These are phyloP conservation scores for Desmodus rotundus DNA, from an alignment of 2,113 vertebrate genomes.

Conservation along the genomic window DNA sequence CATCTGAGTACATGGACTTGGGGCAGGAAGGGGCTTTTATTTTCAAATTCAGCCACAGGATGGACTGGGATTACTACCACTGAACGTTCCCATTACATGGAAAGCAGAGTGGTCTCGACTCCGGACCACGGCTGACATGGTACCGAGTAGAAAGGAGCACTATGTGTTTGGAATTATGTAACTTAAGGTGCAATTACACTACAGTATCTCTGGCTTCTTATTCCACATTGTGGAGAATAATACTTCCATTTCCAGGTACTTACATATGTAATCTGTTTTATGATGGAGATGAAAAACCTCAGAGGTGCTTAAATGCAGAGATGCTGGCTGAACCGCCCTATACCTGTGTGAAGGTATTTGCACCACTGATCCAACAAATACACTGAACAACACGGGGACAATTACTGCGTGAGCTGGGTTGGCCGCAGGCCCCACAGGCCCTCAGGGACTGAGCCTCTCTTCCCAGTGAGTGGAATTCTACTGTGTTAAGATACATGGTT, in stretches of 20 bases:
- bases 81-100: not conserved
- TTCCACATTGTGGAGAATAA: not conserved
- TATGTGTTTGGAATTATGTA: not conserved
- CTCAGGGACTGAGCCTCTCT: not conserved
- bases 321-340: not conserved
- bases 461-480: not conserved
- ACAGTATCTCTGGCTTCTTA: not conserved
- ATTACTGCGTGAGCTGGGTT: not conserved
- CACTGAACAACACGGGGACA: conserved; percentile 43
- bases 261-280: conserved; percentile 8
- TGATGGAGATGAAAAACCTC: not conserved
- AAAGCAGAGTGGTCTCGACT: not conserved
- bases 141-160: not conserved
- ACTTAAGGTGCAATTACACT: not conserved
- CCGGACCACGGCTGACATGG: not conserved
- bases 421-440: not conserved
- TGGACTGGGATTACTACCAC: not conserved
- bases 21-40: not conserved
- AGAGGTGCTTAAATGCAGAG: not conserved
- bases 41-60: not conserved
- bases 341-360: not conserved
- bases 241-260: conserved; percentile 31
- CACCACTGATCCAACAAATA: conserved; percentile 43
- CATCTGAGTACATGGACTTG: not conserved
- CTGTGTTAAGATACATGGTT: not conserved